Percentiles rank a stretch among this genome's conserved stretches.
These are phyloP conservation scores for Argentina silus DNA, from an alignment of 2,797 vertebrate genomes.

Conservation along the genomic window DNA sequence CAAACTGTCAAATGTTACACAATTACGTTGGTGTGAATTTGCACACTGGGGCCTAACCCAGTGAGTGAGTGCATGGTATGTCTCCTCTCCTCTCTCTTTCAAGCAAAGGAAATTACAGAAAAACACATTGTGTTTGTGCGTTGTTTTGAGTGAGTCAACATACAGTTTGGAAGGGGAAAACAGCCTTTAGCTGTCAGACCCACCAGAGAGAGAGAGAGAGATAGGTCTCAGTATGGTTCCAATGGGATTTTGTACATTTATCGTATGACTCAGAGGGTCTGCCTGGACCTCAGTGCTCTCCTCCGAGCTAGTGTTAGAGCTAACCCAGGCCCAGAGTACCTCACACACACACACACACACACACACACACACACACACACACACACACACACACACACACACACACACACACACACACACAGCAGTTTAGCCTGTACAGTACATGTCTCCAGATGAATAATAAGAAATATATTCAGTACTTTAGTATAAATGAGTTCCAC, in stretches of 20 bases:
- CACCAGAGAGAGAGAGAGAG: slow-evolving; percentile 35
- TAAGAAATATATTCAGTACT: slow-evolving; percentile 42
- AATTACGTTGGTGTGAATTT: too few species aligned
- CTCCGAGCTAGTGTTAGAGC: slow-evolving; percentile 40
- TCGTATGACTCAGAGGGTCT: slow-evolving; percentile 70
- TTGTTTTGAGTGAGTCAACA: slow-evolving; percentile 53
- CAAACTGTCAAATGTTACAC: too few species aligned
- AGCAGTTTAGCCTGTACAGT: neutral
- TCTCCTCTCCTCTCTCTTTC: neutral
- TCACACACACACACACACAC: slow-evolving; percentile 27
- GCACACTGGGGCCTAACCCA: neutral
- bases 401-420: slow-evolving; percentile 3
- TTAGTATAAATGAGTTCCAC: slow-evolving; percentile 21
- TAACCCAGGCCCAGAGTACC: slow-evolving; percentile 8
- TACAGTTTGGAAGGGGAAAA: slow-evolving; percentile 37
- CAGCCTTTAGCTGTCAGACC: slow-evolving; percentile 33
- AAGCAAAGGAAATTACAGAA: neutral
- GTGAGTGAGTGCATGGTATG: neutral
- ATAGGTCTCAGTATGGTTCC: slow-evolving; percentile 49
- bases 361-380: too few species aligned
- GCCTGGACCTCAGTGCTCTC: slow-evolving; percentile 73
- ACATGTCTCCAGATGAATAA: slow-evolving; percentile 47
- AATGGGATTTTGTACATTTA: slow-evolving; percentile 49
- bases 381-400: neutral
- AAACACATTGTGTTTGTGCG: neutral